Conservation (phyloP, 2,888 invertebrate species). For the Pristionchus entomophagus region DNA sequence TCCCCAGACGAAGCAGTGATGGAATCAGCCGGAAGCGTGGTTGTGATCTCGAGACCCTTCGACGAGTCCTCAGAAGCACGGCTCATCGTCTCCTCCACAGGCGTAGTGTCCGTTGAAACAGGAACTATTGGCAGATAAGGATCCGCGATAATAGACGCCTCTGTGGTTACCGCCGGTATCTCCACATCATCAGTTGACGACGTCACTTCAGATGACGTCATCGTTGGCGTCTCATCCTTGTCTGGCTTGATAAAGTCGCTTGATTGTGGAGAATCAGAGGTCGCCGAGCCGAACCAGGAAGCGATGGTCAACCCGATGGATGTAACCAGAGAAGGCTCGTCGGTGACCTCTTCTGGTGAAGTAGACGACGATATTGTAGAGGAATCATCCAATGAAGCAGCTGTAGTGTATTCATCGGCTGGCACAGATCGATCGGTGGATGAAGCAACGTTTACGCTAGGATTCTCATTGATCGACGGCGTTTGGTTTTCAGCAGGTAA, state of each 20-base stretch:
- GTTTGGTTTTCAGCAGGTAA: background rate
- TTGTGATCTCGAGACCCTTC: background rate
- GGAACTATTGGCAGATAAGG: conserved; percentile 11
- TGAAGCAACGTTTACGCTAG: too few species aligned
- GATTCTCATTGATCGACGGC: background rate
- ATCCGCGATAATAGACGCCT: background rate
- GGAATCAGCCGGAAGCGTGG: too few species aligned
- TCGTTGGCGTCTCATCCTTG: background rate
- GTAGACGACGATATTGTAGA: background rate
- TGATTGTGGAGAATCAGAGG: background rate
- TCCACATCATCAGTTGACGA: background rate
- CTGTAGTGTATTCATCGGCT: background rate
- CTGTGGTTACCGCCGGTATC: background rate
- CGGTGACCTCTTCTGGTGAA: background rate
- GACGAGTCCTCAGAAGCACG: background rate
- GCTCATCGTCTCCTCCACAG: background rate
- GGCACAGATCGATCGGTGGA: background rate
- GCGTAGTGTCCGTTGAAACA: background rate
- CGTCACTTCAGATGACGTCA: background rate
- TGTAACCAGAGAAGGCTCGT: background rate
- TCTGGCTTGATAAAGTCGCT: conserved; percentile 27
- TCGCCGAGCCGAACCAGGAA: background rate
- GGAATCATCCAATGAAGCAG: background rate
- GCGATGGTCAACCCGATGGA: background rate
- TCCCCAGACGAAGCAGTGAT: too few species aligned